These are phyloP conservation scores for Microcebus murinus DNA, from an alignment of 2,113 vertebrate species.

Conservation along the genomic window DNA sequence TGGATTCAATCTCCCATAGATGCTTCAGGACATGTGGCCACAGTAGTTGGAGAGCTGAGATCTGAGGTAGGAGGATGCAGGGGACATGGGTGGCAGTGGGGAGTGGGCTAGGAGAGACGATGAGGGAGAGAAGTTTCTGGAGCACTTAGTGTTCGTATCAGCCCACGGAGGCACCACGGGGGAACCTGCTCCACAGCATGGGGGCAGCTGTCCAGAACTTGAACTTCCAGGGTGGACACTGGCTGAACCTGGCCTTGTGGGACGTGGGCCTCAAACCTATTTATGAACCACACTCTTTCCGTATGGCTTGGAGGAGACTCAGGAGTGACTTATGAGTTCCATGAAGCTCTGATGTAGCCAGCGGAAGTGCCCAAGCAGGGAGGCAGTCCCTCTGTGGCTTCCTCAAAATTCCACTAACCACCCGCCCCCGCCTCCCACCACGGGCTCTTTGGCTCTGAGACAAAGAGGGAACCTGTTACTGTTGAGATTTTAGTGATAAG, in stretches of 20 bases:
- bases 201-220: neutral
- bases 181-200: neutral
- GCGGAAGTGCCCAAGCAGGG: neutral
- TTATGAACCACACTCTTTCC: neutral
- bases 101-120: neutral
- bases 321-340: neutral
- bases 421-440: neutral
- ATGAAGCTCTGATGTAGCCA: neutral
- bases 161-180: neutral
- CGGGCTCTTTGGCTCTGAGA: neutral
- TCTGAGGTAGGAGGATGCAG: neutral
- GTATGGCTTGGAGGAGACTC: neutral
- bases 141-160: neutral
- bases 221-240: neutral
- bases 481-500: neutral
- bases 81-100: neutral
- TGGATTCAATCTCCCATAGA: neutral
- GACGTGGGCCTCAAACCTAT: neutral
- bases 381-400: neutral
- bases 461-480: neutral
- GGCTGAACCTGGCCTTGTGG: neutral
- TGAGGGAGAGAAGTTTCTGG: neutral
- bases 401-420: neutral
- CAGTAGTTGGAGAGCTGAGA: neutral
- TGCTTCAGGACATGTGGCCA: neutral